Evolutionary conservation across 2,113 vertebrate genomes (phyloP).

Genomic region (Bungarus multicinctus): DNA sequence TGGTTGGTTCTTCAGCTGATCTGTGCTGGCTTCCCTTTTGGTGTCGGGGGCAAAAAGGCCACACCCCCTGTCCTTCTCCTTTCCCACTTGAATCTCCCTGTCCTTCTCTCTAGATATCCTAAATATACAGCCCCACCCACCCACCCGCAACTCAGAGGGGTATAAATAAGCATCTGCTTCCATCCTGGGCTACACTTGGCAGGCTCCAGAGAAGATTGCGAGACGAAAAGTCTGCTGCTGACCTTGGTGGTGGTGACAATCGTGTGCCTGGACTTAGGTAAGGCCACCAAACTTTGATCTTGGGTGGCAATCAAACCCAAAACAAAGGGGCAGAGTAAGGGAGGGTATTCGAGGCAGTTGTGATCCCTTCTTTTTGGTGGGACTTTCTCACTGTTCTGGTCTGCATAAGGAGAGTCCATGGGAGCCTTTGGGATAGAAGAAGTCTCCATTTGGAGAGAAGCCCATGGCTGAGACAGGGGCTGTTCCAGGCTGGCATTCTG

Average conservation of each 20-base stretch:
- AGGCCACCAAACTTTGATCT: background rate
- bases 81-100: too few relatives aligned
- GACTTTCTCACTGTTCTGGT: background rate
- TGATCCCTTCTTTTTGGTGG: background rate
- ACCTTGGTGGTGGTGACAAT: background rate
- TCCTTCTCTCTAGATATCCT: background rate
- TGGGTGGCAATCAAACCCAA: too few relatives aligned
- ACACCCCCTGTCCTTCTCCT: too few relatives aligned
- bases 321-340: too few relatives aligned
- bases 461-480: accelerated
- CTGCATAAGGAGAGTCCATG: background rate
- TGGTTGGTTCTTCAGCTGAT: too few relatives aligned
- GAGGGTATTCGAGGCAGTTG: background rate
- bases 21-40: too few relatives aligned
- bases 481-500: background rate
- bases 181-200: background rate
- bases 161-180: background rate
- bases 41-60: too few relatives aligned
- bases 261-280: background rate
- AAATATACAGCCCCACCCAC: background rate
- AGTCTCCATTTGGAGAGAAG: background rate
- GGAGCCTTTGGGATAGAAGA: background rate
- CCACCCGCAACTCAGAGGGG: background rate
- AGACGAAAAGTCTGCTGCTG: background rate
- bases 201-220: background rate